Base-by-base conservation (phyloP, 1,140 invertebrate genomes). In the Rhynchophorus ferrugineus region DNA sequence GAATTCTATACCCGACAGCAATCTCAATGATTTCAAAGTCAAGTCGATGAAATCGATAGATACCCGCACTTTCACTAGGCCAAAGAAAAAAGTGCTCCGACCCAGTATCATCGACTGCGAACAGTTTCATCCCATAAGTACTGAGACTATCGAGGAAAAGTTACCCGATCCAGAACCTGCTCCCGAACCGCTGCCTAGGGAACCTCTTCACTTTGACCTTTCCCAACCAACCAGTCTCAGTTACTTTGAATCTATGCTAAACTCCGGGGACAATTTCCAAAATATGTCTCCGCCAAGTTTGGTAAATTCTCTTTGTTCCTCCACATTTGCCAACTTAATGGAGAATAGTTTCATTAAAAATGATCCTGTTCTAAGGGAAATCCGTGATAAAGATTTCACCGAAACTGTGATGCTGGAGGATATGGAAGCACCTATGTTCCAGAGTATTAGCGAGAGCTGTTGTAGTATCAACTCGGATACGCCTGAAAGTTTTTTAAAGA, bases 31-130 rank as follows among this genome's bases (percentile, higher is more conserved):
- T 22, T 33, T 19, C 8, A 55, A 65, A 48, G 46, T 54, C 51
- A 63, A 38, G 41, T 63, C 54, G 21, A 64, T 46, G 55, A 70
- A 61, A 61, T 60, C 44, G 39, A 65, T 75, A 9, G 72, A 75
- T 49, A 72, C 73, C 2, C 64, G 73, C 55, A 75, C 74, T 39
- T 75, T 75, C 58, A 75, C 73, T 8, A 66, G 74, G 54, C 68
- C 73, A 3, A 75, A 75, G 56, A 69, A 70, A 59, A 61, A 65
- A 20, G 62, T 62, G 16, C 66, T 39, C 9, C 63, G 70, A 29
- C 61, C 69, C 29, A 71, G 67, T 59, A 69, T 73, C 47, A 71
- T 72, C 42, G 62, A 64, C 54, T 63, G 68, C 42, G 66, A 68
- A 57, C 63, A 68, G 51, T 52, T 63, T 18, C 62, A 65, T 54